These are phyloP conservation scores for Chlorodrepanis virens DNA, from an alignment of 2,113 vertebrate species.

Conservation along the genomic window DNA sequence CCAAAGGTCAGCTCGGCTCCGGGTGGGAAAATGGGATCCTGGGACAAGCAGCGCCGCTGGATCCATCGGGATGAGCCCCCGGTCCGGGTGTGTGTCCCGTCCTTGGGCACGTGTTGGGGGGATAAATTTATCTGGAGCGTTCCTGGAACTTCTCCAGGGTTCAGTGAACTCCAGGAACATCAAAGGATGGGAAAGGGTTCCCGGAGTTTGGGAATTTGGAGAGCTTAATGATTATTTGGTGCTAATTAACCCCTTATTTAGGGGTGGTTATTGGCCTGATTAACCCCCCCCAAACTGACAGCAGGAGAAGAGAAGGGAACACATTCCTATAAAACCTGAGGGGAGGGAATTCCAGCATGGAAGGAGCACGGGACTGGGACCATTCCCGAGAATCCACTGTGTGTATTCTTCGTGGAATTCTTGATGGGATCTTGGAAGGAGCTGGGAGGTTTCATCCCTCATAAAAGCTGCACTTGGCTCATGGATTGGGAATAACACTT, in stretches of 20 bases:
- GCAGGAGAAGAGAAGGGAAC: not conserved
- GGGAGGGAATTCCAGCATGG: not conserved
- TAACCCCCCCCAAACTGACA: not conserved
- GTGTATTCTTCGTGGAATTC: rapidly evolving
- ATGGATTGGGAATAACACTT: slow-evolving; percentile 3
- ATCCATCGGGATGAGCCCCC: not conserved
- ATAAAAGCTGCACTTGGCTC: not conserved
- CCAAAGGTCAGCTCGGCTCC: not conserved
- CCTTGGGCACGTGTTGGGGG: not conserved
- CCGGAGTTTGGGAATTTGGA: not conserved
- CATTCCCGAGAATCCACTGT: not conserved
- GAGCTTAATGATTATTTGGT: not conserved
- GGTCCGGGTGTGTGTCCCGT: not conserved
- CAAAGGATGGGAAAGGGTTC: slow-evolving; percentile 26
- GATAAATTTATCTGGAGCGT: not conserved
- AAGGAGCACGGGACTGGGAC: not conserved
- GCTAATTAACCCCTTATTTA: not conserved
- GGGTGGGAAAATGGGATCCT: rapidly evolving
- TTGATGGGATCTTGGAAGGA: not conserved
- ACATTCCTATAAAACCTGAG: not conserved
- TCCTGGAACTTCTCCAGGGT: not conserved
- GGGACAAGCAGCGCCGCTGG: rapidly evolving
- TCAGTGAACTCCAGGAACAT: not conserved
- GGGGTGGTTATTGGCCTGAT: not conserved
- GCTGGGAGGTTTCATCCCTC: not conserved